Percentiles rank a stretch among this genome's conserved stretches.
Evolutionary conservation across 1,140 invertebrate genomes (phyloP).

Genomic region (Ladona fulva): DNA sequence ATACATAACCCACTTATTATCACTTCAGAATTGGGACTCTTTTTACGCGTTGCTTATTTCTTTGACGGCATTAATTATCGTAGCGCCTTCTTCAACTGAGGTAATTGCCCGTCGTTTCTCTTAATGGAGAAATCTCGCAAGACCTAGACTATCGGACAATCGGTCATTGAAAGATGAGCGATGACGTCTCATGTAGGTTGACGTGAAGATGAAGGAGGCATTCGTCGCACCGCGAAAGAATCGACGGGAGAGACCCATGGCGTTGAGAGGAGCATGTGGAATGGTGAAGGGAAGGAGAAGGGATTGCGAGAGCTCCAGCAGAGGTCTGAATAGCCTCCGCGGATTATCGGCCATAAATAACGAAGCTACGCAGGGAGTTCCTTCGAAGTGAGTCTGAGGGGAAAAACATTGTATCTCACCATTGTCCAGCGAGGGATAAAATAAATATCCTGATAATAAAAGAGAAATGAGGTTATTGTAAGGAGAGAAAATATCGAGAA

Average conservation of each 20-base stretch:
- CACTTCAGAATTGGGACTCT: no score
- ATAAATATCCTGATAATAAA: slow-evolving; percentile 5
- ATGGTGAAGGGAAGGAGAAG: not conserved
- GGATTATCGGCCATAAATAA: slow-evolving; percentile 9
- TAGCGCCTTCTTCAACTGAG: no score
- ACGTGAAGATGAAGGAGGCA: no score
- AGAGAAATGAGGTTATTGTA: not conserved
- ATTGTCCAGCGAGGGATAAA: not conserved
- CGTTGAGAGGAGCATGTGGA: not conserved
- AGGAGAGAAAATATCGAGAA: not conserved
- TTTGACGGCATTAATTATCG: no score
- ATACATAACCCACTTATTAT: no score
- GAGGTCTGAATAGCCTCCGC: not conserved
- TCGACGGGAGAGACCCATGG: not conserved
- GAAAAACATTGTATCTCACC: not conserved
- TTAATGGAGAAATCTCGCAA: no score
- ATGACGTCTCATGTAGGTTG: no score
- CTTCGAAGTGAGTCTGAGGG: not conserved
- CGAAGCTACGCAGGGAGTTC: not conserved
- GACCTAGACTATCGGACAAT: no score
- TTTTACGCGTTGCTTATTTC: no score
- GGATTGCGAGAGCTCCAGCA: not conserved
- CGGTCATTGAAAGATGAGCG: no score
- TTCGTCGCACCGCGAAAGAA: no score
- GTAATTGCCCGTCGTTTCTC: no score